Evolutionary conservation across 2,888 invertebrate species (phyloP).

Genomic region (Dicroscelio sp.): DNA sequence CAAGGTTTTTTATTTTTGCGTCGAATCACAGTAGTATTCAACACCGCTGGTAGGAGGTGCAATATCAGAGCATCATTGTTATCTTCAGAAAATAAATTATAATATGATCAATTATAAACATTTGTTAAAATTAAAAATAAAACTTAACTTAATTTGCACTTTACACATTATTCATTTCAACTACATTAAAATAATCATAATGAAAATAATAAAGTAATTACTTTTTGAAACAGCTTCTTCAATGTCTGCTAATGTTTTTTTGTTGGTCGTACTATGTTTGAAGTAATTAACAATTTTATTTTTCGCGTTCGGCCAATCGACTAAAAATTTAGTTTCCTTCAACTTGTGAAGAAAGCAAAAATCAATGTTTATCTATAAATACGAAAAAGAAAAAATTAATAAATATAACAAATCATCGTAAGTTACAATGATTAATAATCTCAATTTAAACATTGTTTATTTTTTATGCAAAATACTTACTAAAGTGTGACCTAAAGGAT

Average conservation of each 20-base stretch:
- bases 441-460: background rate
- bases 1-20: slow-evolving; percentile 21
- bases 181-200: too few species aligned
- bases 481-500: slow-evolving; percentile 4
- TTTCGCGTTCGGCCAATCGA: background rate
- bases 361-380: slow-evolving; percentile 9
- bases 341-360: background rate
- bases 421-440: background rate
- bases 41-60: background rate
- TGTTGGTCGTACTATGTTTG: too few species aligned
- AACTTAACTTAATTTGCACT: too few species aligned
- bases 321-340: background rate
- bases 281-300: background rate
- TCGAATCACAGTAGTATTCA: background rate
- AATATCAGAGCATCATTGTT: slow-evolving; percentile 36
- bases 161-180: too few species aligned
- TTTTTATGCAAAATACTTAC: background rate
- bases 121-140: background rate
- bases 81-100: too few species aligned
- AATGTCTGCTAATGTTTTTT: background rate
- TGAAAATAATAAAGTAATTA: background rate
- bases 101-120: background rate
- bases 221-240: slow-evolving; percentile 13
- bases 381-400: background rate
- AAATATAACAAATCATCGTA: background rate